A percentile compares a stretch with the other conserved stretches of the same genome.
phyloP scores from a whole-genome alignment of 2,113 vertebrate genomes.

The Euleptes europaea region DNA sequence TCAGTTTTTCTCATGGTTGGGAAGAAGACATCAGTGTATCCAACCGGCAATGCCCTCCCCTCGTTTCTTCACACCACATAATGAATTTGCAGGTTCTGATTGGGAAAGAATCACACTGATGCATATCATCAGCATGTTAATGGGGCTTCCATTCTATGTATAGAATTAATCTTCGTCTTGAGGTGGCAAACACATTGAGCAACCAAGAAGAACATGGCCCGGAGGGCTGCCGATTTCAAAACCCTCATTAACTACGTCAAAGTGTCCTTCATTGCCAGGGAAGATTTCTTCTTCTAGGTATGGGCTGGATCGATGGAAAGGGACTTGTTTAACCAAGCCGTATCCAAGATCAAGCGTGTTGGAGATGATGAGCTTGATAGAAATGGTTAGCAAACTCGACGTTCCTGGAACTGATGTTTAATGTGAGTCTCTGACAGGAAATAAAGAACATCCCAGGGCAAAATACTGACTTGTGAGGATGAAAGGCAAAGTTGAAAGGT shows the following conservation, averaged over 20 bases:
- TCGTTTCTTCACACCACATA: slow-evolving; percentile 58
- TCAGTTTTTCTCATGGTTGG: slow-evolving; percentile 48
- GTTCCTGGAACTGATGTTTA: neutral
- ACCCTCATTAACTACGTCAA: slow-evolving; percentile 47
- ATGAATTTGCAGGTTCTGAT: slow-evolving; percentile 65
- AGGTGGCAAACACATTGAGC: slow-evolving; percentile 53
- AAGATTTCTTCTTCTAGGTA: slow-evolving; percentile 45
- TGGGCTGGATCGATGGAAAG: slow-evolving; percentile 31
- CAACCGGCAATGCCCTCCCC: slow-evolving; percentile 48
- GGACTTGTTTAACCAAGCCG: slow-evolving; percentile 41
- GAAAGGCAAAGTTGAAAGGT: slow-evolving; percentile 14
- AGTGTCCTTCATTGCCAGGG: slow-evolving; percentile 46
- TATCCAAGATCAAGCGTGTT: neutral
- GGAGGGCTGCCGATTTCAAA: slow-evolving; percentile 65
- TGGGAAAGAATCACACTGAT: slow-evolving; percentile 44
- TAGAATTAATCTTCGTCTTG: slow-evolving; percentile 45
- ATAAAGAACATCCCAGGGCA: neutral
- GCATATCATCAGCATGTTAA: slow-evolving; percentile 63
- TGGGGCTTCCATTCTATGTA: slow-evolving; percentile 55
- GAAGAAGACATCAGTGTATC: slow-evolving; percentile 38
- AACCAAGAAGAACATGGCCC: slow-evolving; percentile 55
- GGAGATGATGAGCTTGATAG: slow-evolving; percentile 39
- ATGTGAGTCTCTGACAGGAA: neutral
- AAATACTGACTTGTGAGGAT: neutral
- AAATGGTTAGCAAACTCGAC: slow-evolving; percentile 32